Conservation (phyloP, 2,797 vertebrate genomes). For the Neopelma chrysocephalum region DNA sequence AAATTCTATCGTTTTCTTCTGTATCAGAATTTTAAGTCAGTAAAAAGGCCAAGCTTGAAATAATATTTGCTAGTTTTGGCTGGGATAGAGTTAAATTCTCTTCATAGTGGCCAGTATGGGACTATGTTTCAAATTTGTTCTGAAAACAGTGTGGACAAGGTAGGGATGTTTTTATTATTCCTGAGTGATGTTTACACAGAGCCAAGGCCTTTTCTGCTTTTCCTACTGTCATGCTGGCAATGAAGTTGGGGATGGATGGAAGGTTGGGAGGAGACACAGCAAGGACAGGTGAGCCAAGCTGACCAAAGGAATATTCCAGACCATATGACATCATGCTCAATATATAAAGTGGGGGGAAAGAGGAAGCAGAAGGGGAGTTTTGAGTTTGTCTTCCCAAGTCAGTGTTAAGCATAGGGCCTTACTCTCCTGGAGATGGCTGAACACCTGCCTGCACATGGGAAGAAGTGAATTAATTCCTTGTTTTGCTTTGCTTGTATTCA, state of each 20-base stretch:
- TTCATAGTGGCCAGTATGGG: fast-evolving
- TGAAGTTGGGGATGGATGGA: too few relatives aligned
- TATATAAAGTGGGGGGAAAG: not conserved
- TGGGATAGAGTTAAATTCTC: not conserved
- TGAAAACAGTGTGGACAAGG: not conserved
- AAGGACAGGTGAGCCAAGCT: not conserved
- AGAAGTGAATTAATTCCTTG: not conserved
- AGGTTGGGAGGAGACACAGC: not conserved
- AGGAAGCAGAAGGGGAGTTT: not conserved
- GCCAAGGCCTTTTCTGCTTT: not conserved
- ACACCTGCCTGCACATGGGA: not conserved
- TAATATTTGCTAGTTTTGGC: not conserved
- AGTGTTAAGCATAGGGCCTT: fast-evolving
- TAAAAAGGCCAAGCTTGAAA: not conserved
- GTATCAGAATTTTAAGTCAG: not conserved
- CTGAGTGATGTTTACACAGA: not conserved
- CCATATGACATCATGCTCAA: fast-evolving
- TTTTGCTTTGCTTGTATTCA: not conserved
- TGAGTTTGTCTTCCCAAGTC: not conserved
- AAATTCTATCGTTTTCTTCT: not conserved
- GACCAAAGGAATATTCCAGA: not conserved
- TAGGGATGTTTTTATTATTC: not conserved
- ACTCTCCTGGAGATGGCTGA: not conserved
- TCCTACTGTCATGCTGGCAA: not conserved
- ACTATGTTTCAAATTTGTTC: not conserved